Evolutionary conservation across 1,140 invertebrate genomes (phyloP).

Genomic region (Reticulitermes speratus): DNA sequence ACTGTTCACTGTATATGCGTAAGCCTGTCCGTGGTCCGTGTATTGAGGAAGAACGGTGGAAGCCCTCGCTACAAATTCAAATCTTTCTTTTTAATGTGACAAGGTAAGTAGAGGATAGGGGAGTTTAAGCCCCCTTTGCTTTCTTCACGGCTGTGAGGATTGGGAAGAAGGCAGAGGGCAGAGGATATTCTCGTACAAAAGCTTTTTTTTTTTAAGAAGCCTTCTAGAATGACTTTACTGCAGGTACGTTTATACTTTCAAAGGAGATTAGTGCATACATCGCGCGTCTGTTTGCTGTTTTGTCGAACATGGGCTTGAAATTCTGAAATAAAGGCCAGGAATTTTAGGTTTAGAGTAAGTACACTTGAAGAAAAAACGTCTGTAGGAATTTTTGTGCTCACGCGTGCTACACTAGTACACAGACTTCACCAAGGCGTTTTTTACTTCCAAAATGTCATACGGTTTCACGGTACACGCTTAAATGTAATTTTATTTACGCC

Average conservation of each 20-base stretch:
- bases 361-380: too few relatives aligned
- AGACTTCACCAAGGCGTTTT: too few relatives aligned
- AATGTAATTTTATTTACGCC: too few relatives aligned
- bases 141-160: neutral
- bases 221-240: neutral
- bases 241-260: neutral
- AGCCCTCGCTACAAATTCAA: neutral
- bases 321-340: neutral
- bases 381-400: too few relatives aligned
- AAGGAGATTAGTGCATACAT: neutral
- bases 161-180: neutral
- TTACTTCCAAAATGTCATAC: too few relatives aligned
- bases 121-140: neutral
- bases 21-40: too few relatives aligned
- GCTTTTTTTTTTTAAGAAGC: neutral
- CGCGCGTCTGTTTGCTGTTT: neutral
- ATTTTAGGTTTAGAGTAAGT: neutral
- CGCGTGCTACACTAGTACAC: too few relatives aligned
- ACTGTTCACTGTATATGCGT: too few relatives aligned
- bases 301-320: neutral
- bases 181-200: neutral
- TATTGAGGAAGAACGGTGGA: neutral
- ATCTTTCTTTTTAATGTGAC: conserved; percentile 6
- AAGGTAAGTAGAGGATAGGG: neutral
- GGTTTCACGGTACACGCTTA: too few relatives aligned